Conservation (phyloP, 2,797 vertebrate species). For the Tragopan temminckii region DNA sequence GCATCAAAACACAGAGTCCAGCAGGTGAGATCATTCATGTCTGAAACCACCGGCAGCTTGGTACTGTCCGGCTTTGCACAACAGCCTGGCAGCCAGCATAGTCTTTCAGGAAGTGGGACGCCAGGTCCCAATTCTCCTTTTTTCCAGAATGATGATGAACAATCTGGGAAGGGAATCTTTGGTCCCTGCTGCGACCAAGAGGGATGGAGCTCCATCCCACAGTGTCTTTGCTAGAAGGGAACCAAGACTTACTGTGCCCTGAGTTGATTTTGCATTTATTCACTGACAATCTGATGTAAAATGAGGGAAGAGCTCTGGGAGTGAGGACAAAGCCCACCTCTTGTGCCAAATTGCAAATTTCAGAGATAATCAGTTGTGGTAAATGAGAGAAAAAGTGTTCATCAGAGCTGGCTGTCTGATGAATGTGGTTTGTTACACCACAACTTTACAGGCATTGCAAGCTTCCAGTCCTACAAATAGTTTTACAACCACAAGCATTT, state of each 20-base stretch:
- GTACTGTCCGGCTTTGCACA: conserved; percentile 67
- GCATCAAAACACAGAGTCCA: not conserved
- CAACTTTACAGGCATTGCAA: not conserved
- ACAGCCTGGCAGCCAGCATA: not conserved
- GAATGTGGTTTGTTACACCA: not conserved
- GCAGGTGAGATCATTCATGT: conserved; percentile 51
- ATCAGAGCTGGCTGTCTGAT: not conserved
- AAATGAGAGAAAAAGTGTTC: not conserved
- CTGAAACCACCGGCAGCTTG: conserved; percentile 5
- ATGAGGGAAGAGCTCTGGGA: not conserved
- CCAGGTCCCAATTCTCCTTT: conserved; percentile 18
- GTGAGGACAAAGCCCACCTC: not conserved
- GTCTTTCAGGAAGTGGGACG: conserved; percentile 15
- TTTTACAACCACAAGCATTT: not conserved
- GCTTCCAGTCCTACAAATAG: not conserved
- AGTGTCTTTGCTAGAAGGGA: not conserved
- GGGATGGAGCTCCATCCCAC: not conserved
- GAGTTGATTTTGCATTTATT: not conserved
- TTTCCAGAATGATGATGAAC: not conserved
- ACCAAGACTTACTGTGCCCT: not conserved
- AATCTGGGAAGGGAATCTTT: not conserved
- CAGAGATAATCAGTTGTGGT: not conserved
- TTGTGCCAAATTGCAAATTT: not conserved
- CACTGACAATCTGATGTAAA: not conserved
- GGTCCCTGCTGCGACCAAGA: not conserved